Evolutionary conservation across 2,888 invertebrate species (phyloP).

Genomic region (Phoronis australis): DNA sequence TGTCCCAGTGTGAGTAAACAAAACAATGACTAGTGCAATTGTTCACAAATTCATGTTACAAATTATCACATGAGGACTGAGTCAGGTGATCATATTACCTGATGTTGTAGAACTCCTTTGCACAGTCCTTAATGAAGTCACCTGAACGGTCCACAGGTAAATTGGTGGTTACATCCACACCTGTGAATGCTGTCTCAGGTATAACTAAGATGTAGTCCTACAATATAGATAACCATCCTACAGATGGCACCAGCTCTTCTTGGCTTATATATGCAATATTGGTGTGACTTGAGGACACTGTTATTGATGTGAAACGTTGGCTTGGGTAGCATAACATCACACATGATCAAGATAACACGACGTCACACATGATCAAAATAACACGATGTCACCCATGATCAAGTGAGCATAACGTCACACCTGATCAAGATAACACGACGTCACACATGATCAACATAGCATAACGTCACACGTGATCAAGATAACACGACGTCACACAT

Average conservation of each 20-base stretch:
- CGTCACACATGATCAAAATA: neutral
- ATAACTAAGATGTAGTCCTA: constrained; percentile 81
- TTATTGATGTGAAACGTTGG: too few species aligned
- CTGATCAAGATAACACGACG: neutral
- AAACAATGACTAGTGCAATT: too few species aligned
- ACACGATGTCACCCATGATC: neutral
- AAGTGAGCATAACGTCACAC: neutral
- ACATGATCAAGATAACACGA: too few species aligned
- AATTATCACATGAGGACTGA: too few species aligned
- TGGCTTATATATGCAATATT: neutral
- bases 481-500: too few species aligned
- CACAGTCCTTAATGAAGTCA: constrained; percentile 84
- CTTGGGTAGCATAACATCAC: too few species aligned
- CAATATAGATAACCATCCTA: constrained; percentile 7
- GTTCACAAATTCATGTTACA: too few species aligned
- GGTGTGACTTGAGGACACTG: neutral
- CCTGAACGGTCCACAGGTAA: constrained; percentile 79
- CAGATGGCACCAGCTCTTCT: neutral
- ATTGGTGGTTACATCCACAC: constrained; percentile 70
- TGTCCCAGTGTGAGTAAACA: too few species aligned
- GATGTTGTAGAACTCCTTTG: constrained; percentile 78
- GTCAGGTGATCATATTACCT: too few species aligned
- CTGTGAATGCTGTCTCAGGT: constrained; percentile 66
- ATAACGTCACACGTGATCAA: too few species aligned
- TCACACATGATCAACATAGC: neutral